Percentiles rank a stretch among this genome's conserved stretches.
These are phyloP conservation scores for Nothocercus nigrocapillus DNA, from an alignment of 2,113 vertebrate species.

Conservation along the genomic window DNA sequence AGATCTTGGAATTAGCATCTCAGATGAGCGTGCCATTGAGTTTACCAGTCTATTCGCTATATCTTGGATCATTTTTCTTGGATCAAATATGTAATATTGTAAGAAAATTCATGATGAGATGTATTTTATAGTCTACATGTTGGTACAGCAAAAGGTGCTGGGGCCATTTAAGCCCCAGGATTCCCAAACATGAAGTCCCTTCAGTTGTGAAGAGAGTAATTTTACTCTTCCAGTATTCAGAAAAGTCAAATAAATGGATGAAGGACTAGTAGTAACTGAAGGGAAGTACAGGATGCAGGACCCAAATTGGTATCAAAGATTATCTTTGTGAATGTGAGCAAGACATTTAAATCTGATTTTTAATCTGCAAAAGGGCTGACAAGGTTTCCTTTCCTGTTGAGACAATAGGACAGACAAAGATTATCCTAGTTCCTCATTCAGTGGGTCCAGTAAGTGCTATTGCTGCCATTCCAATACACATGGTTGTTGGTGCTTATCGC, in stretches of 20 bases:
- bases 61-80: neutral
- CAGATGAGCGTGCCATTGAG: neutral
- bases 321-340: conserved; percentile 60
- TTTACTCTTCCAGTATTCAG: neutral
- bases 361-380: conserved; percentile 56
- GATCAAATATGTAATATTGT: neutral
- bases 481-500: neutral
- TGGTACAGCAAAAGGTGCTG: conserved; percentile 25
- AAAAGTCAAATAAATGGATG: conserved; percentile 26
- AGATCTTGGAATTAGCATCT: neutral
- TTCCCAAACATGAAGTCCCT: neutral
- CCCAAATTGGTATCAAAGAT: conserved; percentile 39
- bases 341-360: conserved; percentile 70
- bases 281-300: conserved; percentile 32
- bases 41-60: neutral
- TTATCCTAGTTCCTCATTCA: neutral
- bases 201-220: neutral
- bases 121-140: neutral
- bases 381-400: conserved; percentile 54
- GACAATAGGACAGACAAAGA: conserved; percentile 10
- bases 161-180: neutral
- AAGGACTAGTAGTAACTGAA: conserved; percentile 3
- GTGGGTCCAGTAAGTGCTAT: neutral
- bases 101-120: conserved; percentile 12
- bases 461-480: neutral